These are phyloP conservation scores for Monopterus albus DNA, from an alignment of 2,113 vertebrate genomes.

Conservation along the genomic window DNA sequence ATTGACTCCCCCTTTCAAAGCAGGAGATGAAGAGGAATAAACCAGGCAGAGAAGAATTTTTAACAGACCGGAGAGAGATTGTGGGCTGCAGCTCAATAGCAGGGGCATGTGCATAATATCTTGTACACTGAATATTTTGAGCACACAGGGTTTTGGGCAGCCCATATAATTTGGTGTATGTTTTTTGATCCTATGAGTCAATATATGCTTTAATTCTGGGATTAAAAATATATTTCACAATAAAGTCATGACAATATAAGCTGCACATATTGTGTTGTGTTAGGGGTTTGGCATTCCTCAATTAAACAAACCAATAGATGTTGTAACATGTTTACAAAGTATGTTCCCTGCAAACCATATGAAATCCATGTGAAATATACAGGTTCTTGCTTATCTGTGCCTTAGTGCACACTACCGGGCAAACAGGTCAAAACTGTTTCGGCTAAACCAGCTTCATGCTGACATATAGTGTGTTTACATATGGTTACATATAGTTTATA, in stretches of 20 bases:
- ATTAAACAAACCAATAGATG: neutral
- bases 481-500: no score
- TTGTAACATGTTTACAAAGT: neutral
- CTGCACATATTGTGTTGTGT: neutral
- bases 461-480: slow-evolving; percentile 19
- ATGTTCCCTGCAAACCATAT: neutral
- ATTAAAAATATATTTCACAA: no score
- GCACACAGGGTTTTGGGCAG: neutral
- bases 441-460: slow-evolving; percentile 54
- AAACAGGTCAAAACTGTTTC: slow-evolving; percentile 41
- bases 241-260: neutral
- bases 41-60: slow-evolving; percentile 1
- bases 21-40: slow-evolving; percentile 25
- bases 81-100: slow-evolving; percentile 4
- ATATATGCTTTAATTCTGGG: no score
- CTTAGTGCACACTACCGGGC: slow-evolving; percentile 41
- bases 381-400: slow-evolving; percentile 12
- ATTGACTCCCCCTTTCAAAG: slow-evolving; percentile 50
- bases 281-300: slow-evolving; percentile 3
- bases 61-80: neutral
- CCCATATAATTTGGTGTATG: neutral
- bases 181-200: neutral
- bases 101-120: neutral
- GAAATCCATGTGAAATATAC: no score
- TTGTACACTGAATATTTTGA: neutral